A percentile compares a stretch with the other conserved stretches of the same genome.
phyloP scores from a whole-genome alignment of 2,888 invertebrate species.

The Rutpela maculata region DNA sequence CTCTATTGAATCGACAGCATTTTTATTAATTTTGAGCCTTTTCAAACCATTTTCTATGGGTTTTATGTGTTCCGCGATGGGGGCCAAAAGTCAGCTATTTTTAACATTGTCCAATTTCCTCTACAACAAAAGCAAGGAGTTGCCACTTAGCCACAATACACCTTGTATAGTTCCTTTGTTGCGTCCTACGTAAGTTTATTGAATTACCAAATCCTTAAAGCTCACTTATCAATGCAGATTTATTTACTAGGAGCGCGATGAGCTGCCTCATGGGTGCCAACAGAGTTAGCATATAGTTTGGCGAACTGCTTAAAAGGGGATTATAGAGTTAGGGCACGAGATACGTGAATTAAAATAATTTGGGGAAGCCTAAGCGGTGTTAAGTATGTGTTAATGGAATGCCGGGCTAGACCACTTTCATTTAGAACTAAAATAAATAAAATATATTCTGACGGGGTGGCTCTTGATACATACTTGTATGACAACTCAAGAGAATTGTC shows the following conservation, averaged over 20 bases:
- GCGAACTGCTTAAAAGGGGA: slow-evolving; percentile 18
- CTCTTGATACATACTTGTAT: background rate
- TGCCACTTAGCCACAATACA: too few relatives aligned
- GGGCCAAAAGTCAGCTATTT: too few relatives aligned
- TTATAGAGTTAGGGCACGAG: slow-evolving; percentile 11
- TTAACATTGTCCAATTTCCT: too few relatives aligned
- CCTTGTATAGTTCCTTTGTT: background rate
- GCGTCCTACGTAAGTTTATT: background rate
- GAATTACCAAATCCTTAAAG: background rate
- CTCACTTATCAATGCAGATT: slow-evolving; percentile 5
- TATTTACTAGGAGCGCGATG: background rate
- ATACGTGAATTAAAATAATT: slow-evolving; percentile 18
- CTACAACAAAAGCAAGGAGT: too few relatives aligned
- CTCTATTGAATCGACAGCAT: too few relatives aligned
- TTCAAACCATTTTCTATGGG: too few relatives aligned
- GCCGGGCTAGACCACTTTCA: background rate
- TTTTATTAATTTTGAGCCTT: too few relatives aligned
- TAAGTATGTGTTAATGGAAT: slow-evolving; percentile 33
- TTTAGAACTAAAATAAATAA: background rate
- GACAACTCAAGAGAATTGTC: background rate
- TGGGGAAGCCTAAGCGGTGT: background rate
- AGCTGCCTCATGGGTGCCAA: background rate
- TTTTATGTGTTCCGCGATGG: too few relatives aligned
- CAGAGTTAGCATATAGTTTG: background rate
- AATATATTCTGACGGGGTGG: background rate